Base-by-base conservation (phyloP, 2,888 invertebrate species). In the Eristalis intricaria region DNA sequence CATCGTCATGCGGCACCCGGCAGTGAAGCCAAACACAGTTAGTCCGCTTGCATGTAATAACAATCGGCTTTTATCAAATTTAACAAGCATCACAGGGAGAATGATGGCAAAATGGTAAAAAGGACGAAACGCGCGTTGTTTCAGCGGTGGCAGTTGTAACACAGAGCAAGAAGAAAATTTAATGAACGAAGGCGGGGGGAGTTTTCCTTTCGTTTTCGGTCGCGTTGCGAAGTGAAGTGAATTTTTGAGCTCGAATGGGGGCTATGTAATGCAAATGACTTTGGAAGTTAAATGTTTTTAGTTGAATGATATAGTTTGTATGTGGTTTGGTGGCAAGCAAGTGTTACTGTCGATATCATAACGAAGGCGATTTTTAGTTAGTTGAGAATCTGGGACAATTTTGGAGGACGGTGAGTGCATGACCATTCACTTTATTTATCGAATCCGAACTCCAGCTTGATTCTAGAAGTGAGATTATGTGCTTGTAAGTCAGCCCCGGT, bases 41-140 rank as follows among this genome's bases (percentile, higher is more conserved):
- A 68, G 84, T 71, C 63, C 68, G 84, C 79, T 84, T 88, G 89
- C 89, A 89, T 89, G 89, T 89, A 89, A 89, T 89, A 89, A 89
- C 89, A 88, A 89, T 89, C 86, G 89, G 81, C 89, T 89, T 89
- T 89, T 89, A 89, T 89, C 89, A 89, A 89, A 89, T 89, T 89
- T 89, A 89, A 89, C 89, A 89, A 89, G 89, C 89, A 81, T 74
- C 77, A 65, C 65, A 29, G 68, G 56, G 73, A 76, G 73, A 85
- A 77, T 73, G 63, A 85, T 85, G 82, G 82, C 68, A 56, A 76
- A 85, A 76, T 61, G 63, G 32, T 81, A 81, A 85, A 85, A 85
- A 76, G 66, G 65, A 73, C 64, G 73, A 77, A 73, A 69, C 61
- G 58, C 66, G 63, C 66, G 63, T 74, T 69, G 70, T 63, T 61